Base-by-base conservation (phyloP, 2,113 vertebrate genomes). In the Vulpes ferrilata region DNA sequence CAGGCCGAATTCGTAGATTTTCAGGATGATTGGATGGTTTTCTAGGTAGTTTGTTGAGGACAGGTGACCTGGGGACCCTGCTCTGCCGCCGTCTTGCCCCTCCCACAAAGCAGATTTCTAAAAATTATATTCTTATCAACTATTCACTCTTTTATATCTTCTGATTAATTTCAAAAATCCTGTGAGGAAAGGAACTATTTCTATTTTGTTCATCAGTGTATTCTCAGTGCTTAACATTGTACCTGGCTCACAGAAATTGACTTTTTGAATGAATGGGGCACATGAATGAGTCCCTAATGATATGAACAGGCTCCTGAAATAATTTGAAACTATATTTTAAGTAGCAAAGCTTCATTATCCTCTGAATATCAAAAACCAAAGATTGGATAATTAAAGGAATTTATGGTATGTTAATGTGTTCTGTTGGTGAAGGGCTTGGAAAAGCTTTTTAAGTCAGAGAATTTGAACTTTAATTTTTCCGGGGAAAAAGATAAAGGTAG, bases 361-460 rank as follows among this genome's bases (percentile, higher is more conserved):
- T 95, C 10, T 91, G 11, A 91, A 86, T 65, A 91, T 95, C 94
- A 22, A 94, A 88, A 86, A n/a, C 22, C 13, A 51, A 84, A 83
- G 25, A 59, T 57, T 60, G 20, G 43, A 38, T 71, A 38, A 55
- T 83, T 88, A 55, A 83, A 90, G 51, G 57, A 76, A 57, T 43
- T 32, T 64, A 43, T 43, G 25, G 12, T 71, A 53, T 48, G 2
- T 35, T 71, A 80, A 79, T n/a, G n/a, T 51, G 9, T 65, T 76
- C 7, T 59, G 4, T 64, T 53, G 59, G 11, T 62, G 11, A 95
- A 95, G 20, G 12, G 6, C 55, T 57, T 3, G 43, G 22, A 48
- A 83, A 93, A 80, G 3, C 3, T 7, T 96, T 83, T 51, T 64
- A 8, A 20, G 12, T 86, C 27, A 55, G n/a, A 95, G 57, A 71